Percentiles rank a stretch among this genome's conserved stretches.
Conservation (phyloP, 1,140 invertebrate species). For the Drosophila ercepeae region DNA sequence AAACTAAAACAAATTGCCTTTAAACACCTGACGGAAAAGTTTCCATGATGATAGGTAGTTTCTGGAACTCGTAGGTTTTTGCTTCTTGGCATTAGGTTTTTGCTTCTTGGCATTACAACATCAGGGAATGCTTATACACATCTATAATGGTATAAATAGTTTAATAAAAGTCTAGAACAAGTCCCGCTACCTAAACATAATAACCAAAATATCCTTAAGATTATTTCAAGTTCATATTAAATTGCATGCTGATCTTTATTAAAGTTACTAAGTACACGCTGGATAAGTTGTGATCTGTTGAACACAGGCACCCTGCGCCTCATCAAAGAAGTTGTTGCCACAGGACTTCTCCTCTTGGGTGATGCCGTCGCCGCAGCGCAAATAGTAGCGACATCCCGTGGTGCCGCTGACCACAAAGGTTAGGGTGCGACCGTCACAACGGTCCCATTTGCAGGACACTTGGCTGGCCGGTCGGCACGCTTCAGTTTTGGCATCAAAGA, state of each 20-base stretch:
- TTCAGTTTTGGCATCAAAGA: slow-evolving; percentile 55
- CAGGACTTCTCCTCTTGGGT: slow-evolving; percentile 44
- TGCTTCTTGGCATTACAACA: neutral
- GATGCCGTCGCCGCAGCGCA: slow-evolving; percentile 44
- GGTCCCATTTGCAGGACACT: slow-evolving; percentile 60
- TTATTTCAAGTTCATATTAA: neutral
- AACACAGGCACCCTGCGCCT: slow-evolving; percentile 38
- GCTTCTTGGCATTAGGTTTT: neutral
- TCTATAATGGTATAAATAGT: no score
- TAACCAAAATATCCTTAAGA: neutral
- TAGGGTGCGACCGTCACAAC: slow-evolving; percentile 62
- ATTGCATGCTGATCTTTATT: neutral
- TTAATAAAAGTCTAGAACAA: no score
- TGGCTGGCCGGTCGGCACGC: slow-evolving; percentile 29
- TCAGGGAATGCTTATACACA: neutral
- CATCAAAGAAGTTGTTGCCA: slow-evolving; percentile 62
- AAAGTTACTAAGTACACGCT: slow-evolving; percentile 7
- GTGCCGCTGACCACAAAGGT: slow-evolving; percentile 46
- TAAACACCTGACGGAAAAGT: slow-evolving; percentile 13
- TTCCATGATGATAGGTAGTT: slow-evolving; percentile 2
- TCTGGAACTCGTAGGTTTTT: neutral
- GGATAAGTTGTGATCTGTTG: slow-evolving; percentile 17
- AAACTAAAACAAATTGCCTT: neutral
- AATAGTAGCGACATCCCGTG: slow-evolving; percentile 60
- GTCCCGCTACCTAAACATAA: no score